A percentile compares a stretch with the other conserved stretches of the same genome.
Conservation (phyloP, 2,113 vertebrate species). For the Vimba vimba region DNA sequence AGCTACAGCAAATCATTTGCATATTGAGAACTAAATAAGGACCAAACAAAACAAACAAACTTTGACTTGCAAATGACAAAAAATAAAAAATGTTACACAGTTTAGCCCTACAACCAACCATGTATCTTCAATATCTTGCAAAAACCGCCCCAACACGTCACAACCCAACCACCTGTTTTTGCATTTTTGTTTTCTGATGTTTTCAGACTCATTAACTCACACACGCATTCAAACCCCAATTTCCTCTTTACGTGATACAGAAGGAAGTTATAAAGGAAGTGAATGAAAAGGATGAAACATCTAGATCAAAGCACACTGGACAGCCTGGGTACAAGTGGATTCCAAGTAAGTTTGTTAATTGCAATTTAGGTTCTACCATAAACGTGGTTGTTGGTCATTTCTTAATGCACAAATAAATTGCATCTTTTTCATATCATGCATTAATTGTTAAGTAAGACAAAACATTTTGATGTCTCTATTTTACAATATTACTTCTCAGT, state of each 20-base stretch:
- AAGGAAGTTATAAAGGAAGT: slow-evolving; percentile 19
- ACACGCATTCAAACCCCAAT: background rate
- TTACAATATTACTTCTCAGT: background rate
- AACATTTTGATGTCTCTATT: no score
- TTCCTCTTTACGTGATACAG: slow-evolving; percentile 23
- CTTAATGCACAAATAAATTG: background rate
- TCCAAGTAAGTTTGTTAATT: slow-evolving; percentile 14
- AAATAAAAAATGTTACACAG: background rate
- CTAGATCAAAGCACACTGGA: slow-evolving; percentile 1
- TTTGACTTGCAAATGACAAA: slow-evolving; percentile 17
- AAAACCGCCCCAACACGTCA: background rate
- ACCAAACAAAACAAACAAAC: background rate
- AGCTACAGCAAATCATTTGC: background rate
- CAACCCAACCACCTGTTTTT: background rate
- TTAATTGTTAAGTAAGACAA: background rate
- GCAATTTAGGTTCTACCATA: background rate
- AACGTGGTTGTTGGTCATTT: background rate
- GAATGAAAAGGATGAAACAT: background rate
- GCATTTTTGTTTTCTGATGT: background rate
- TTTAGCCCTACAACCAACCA: background rate
- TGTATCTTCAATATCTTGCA: background rate
- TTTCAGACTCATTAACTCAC: background rate
- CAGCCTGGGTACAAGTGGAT: background rate
- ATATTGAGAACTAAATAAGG: background rate
- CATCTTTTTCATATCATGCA: background rate